Base-by-base conservation (phyloP, 2,113 vertebrate genomes). In the Phycodurus eques region DNA sequence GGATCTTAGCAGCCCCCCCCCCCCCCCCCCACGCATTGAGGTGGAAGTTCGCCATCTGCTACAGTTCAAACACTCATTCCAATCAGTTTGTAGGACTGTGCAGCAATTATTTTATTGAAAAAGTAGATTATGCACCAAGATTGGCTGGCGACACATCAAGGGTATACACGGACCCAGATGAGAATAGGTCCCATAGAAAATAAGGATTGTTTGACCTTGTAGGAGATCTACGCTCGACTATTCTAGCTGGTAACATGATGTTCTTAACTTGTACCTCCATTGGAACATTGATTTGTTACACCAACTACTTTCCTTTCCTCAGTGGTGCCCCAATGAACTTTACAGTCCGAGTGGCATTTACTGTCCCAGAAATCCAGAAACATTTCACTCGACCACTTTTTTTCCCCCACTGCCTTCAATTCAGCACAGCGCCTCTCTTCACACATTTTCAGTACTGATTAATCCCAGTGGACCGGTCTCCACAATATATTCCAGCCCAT, bases 1-100 rank as follows among this genome's bases (percentile, higher is more conserved):
- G 27, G 27, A 27, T 27, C 27, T 27, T 27, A 27, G 27, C 27
- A 1, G 27, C 27, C 27, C 27, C 27, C n/a, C n/a, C n/a, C n/a
- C 5, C 72, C 27, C 0, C 74, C 49, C 54, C 54, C 33, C 22
- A 70, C 49, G 76, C 79, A 75, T 57, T 7, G 49, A 56, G 17
- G 76, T 74, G 69, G 68, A 84, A 77, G 76, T 57, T 72, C 66
- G 73, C 76, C 79, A 81, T 84, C 83, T 84, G 79, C 71, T 77
- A 47, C 51, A 65, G 60, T 77, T 70, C 72, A 56, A 6, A 77
- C 66, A 54, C 8, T 10, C 42, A 63, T 76, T 62, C 12, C 27
- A 20, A 70, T 3, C 35, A 39, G 35, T 39, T 39, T 39, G 35
- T 39, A 39, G 35, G 35, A 39, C 35, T 39, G 35, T 6, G 35